Evolutionary conservation across 2,888 invertebrate genomes (phyloP), one percentile per base, ranked within the genome.

Genomic region (Nomada fucata): DNA sequence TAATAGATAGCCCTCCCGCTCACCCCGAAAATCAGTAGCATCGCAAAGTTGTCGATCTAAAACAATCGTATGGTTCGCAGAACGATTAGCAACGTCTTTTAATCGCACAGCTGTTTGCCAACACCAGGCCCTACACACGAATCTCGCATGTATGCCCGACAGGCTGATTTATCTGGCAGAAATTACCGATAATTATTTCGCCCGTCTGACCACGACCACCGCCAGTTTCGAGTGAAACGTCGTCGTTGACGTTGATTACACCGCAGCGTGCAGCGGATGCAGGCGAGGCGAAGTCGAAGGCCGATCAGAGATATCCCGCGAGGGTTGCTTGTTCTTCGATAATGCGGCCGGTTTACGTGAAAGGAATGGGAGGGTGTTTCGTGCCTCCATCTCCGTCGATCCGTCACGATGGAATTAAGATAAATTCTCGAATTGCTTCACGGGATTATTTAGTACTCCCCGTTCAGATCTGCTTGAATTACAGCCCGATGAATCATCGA

Each of bases 121-220:
- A 13, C 60, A 23, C 18, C 63, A 29, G 50, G 26, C 74, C n/a
- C 36, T 55, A 7, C 20, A 36, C 64, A 52, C 29, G 67, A 70
- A 86, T 76, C 86, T 76, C 65, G 77, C 36, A 76, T 83, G 75
- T 65, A 61, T 18, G 57, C n/a, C 76, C 71, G 74, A 55, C 73
- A 23, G 71, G 76, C 73, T 73, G 86, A 86, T 86, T 87, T 87
- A 87, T 82, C 76, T 59, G 57, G 71, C 75, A 73, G 73, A 76
- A 78, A 87, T 84, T 73, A 73, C 71, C 78, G 85, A 84, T 87
- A 87, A 86, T 87, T 87, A 87, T 86, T 86, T 87, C 82, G 44
- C 44, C 52, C 64, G 76, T 60, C 76, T 52, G 26, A 47, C 67
- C 67, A 52, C 50, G 70, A 50, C 69, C 68, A 65, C 53, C 53